These are phyloP conservation scores for Notolabrus celidotus DNA, from an alignment of 2,797 vertebrate species.

Conservation along the genomic window DNA sequence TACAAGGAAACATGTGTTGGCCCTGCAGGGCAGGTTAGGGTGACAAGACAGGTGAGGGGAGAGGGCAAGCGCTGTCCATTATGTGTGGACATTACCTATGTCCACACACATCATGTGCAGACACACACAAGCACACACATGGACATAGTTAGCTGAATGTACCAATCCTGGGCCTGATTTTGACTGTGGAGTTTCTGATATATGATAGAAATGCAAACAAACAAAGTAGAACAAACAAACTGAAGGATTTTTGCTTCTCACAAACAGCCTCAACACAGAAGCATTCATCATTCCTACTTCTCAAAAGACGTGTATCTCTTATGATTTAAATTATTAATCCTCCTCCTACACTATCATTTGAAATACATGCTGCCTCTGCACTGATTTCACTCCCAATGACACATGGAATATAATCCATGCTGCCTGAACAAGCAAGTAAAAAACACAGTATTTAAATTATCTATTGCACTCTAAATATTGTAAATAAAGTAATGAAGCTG, in stretches of 20 bases:
- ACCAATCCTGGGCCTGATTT: background rate
- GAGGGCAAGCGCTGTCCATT: conserved; percentile 62
- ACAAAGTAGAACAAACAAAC: conserved; percentile 23
- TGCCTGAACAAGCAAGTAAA: conserved; percentile 53
- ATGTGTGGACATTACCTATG: conserved; percentile 60
- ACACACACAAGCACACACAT: conserved; percentile 25
- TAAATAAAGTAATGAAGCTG: conserved; percentile 29
- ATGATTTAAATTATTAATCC: conserved; percentile 76
- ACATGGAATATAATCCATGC: conserved; percentile 67
- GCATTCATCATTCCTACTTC: conserved; percentile 56
- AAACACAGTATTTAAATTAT: conserved; percentile 35
- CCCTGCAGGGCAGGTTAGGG: conserved; percentile 77
- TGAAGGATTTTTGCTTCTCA: conserved; percentile 29
- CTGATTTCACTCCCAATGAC: conserved; percentile 70
- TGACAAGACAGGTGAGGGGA: conserved; percentile 79
- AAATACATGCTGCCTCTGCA: conserved; percentile 74
- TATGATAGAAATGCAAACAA: conserved; percentile 27
- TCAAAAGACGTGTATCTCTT: conserved; percentile 66
- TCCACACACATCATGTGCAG: conserved; percentile 25
- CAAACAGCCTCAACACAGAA: conserved; percentile 31
- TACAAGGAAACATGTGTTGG: conserved; percentile 82
- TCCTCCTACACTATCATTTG: conserved; percentile 73
- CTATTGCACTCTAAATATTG: conserved; percentile 23
- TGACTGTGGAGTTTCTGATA: background rate
- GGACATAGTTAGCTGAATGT: background rate